Percentiles rank a stretch among this genome's conserved stretches.
These are phyloP conservation scores for Gymnogyps californianus DNA, from an alignment of 2,113 vertebrate species.

Conservation along the genomic window DNA sequence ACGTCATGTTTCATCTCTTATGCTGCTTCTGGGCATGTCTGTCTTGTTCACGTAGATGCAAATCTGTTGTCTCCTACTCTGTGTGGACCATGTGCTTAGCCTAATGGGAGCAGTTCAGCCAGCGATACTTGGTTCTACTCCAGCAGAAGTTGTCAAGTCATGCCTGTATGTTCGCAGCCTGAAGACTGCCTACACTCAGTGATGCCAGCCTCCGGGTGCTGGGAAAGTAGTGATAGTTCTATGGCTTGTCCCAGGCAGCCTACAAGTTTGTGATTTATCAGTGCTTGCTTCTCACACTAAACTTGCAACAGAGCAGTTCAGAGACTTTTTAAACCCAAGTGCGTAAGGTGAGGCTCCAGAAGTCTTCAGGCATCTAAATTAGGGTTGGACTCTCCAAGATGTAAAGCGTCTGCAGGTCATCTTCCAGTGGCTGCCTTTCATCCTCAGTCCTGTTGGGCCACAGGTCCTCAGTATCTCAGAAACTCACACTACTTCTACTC, in stretches of 20 bases:
- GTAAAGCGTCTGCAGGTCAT: background rate
- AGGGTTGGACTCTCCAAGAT: background rate
- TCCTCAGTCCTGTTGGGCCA: background rate
- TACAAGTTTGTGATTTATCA: background rate
- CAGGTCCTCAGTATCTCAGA: background rate
- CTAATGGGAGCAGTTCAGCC: background rate
- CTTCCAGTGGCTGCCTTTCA: background rate
- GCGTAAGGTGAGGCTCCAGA: background rate
- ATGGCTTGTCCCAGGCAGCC: background rate
- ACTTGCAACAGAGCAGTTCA: background rate
- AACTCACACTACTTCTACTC: background rate
- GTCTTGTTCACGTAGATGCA: background rate
- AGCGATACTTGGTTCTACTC: background rate
- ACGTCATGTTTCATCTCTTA: background rate
- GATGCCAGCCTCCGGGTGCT: background rate
- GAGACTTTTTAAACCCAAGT: background rate
- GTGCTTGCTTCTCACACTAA: background rate
- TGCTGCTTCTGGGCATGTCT: background rate
- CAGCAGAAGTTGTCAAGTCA: background rate
- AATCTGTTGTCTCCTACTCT: background rate
- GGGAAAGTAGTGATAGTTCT: background rate
- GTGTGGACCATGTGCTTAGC: background rate
- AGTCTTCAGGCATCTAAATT: background rate
- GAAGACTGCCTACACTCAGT: background rate
- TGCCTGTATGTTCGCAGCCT: background rate